phyloP scores from a whole-genome alignment of 2,113 vertebrate genomes.

The Sceloporus tristichus region DNA sequence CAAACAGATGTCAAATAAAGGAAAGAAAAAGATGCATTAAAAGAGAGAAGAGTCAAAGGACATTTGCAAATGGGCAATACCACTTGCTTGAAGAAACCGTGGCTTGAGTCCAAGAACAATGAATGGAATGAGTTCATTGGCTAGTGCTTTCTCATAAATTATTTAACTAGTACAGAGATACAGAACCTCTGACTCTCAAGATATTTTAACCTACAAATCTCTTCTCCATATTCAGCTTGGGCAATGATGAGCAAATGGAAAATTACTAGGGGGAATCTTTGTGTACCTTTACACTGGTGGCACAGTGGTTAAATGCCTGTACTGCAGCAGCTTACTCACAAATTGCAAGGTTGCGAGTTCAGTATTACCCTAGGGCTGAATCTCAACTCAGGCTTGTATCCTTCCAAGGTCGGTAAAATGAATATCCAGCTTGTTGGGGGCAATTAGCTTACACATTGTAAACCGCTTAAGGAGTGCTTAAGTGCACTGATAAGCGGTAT shows the following conservation, averaged over 20 bases:
- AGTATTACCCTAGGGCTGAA: too few species aligned
- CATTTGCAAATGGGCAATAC: background rate
- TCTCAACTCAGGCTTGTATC: too few species aligned
- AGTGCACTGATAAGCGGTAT: too few species aligned
- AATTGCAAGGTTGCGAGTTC: too few species aligned
- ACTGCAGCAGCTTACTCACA: too few species aligned
- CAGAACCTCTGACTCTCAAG: background rate
- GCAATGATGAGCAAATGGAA: too few species aligned
- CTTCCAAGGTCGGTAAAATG: too few species aligned
- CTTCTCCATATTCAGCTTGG: too few species aligned
- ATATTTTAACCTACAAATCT: background rate
- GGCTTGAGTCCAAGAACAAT: background rate
- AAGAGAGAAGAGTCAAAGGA: background rate
- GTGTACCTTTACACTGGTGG: background rate
- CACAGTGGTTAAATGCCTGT: too few species aligned
- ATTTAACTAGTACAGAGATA: background rate
- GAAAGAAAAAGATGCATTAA: background rate
- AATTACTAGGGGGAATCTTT: background rate
- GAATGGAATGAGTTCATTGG: background rate
- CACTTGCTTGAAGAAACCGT: background rate
- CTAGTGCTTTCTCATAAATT: background rate
- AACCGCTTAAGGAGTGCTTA: too few species aligned
- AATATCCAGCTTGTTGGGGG: too few species aligned
- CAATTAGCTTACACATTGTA: too few species aligned
- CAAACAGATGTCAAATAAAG: constrained; percentile 14